These are phyloP conservation scores for Ara ararauna DNA, from an alignment of 2,797 vertebrate genomes.

Conservation along the genomic window DNA sequence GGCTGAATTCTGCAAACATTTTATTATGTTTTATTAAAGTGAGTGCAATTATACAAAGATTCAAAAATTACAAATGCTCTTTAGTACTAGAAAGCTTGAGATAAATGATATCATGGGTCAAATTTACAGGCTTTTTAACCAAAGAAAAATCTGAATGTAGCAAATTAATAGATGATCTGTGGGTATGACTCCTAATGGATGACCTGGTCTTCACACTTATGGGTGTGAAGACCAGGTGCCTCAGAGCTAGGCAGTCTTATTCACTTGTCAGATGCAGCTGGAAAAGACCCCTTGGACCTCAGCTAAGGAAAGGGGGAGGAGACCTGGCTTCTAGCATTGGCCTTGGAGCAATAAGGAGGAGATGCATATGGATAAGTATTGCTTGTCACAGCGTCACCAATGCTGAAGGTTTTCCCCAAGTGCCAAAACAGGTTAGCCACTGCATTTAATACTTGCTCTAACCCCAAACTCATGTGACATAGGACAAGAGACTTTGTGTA, in stretches of 20 bases:
- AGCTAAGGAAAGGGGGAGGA: neutral
- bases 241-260: neutral
- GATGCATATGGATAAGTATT: accelerated
- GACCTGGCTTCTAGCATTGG: neutral
- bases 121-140: neutral
- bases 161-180: neutral
- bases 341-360: neutral
- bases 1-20: neutral
- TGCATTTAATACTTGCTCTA: neutral
- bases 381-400: accelerated
- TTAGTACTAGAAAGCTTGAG: neutral
- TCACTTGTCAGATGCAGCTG: neutral
- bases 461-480: neutral
- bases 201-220: neutral
- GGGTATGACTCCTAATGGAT: neutral
- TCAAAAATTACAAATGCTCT: neutral
- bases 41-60: neutral
- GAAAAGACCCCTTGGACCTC: neutral
- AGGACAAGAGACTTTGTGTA: neutral
- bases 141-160: neutral
- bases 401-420: accelerated
- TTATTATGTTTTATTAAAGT: neutral
- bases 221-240: neutral
- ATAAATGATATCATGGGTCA: neutral
- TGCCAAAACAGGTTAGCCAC: neutral